Base-by-base conservation (phyloP, 2,888 invertebrate species). In the Physocephala rufipes region DNA sequence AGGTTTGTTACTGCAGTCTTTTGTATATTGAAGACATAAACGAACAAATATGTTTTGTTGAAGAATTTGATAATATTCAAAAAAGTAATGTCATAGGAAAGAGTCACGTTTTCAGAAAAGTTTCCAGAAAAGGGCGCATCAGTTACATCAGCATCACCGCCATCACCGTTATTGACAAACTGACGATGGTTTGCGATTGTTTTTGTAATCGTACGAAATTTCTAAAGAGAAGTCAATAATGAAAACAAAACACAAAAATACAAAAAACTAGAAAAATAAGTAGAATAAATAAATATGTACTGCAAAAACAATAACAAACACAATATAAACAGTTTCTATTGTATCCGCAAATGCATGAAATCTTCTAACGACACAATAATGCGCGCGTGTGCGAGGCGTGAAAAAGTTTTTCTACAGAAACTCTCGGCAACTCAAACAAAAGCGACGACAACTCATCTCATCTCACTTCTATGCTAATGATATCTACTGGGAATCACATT, bases 311-410 rank as follows among this genome's bases (percentile, higher is more conserved):
- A 53, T 63, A 75, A 68, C 63, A 74, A 63, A 45, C 71, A 69
- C 67, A 73, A 70, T 19, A 75, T 74, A 73, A 75, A 69, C 73
- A 62, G 53, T 21, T 26, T 58, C 58, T 58, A 26, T 58, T 15
- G 21, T 28, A 9, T 9, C 9, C n/a, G n/a, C n/a, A n/a, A n/a
- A n/a, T 36, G 61, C 24, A 13, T 30, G 13, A 51, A n/a, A 28
- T 30, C 43, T 24, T 55, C 36, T 66, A 55, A 66, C 53, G 43
- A 30, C 24, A n/a, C n/a, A 47, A 58, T 24, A 24, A 51, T 16
- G 49, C 61, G 53, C 24, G 49, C 61, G 53, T 62, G 53, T 26
- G 24, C 61, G 68, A 68, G 68, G 68, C 68, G 68, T 68, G 62
- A 68, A 68, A 61, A 24, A 51, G 51, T 61, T 62, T 68, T 68